Base-by-base conservation (phyloP, 1,140 invertebrate species). In the Drosophila triauraria region DNA sequence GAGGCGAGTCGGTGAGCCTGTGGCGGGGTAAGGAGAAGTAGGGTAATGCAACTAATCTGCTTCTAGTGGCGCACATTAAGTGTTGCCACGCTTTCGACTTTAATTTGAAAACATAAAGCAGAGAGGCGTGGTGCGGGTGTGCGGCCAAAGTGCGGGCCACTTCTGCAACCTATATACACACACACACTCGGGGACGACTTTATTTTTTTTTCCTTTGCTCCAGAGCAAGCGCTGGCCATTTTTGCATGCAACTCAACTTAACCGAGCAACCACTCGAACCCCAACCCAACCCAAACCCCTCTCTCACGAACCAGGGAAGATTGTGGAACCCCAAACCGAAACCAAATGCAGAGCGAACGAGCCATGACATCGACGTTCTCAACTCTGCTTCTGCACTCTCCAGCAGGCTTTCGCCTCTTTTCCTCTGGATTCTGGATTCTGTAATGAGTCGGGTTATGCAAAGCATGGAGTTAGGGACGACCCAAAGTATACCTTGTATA, bases 101-200 rank as follows among this genome's bases (percentile, higher is more conserved):
- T 87, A 87, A 87, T 87, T 87, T 87, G 85, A 87, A 87, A 87
- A 87, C 85, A 87, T 87, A 87, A 88, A 88, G 80, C 85, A 88
- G 76, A 47, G 63, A 56, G 46, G 61, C 51, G 43, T 23, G 51
- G 38, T 12, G 38, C 30, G 57, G 56, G 12, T 48, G 10, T 80
- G 46, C 67, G 60, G 46, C 67, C 64, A 80, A 82, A 83, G 76
- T 77, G 83, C 75, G 71, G 62, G 69, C 75, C 62, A 68, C 56
- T 61, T 68, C 40, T 77, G 56, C 77, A 90, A 86, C 64, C 70
- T 65, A 50, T 47, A 53, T 60, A 48, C 17, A 53, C 43, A 20
- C 27, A 47, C 46, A 54, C n/a, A 27, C 25, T 20, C 25, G 32
- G 32, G 32, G 15, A 23, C 40, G 57, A 70, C 63, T 71, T 56